phyloP scores from a whole-genome alignment of 2,113 vertebrate species.

The Percopsis transmontana region DNA sequence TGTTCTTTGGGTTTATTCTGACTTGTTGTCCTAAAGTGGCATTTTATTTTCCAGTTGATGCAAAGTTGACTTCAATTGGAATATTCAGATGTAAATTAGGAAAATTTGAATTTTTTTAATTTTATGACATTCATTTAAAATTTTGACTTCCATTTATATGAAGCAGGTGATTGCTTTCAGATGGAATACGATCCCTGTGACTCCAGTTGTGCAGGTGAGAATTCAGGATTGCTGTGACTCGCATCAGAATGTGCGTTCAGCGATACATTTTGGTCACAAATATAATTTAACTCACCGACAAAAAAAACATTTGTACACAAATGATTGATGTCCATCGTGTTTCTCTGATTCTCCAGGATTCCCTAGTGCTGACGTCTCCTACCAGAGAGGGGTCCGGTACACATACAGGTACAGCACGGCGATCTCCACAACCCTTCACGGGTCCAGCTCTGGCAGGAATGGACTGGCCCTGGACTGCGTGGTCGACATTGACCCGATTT shows the following conservation, averaged over 20 bases:
- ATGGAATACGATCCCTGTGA: slow-evolving; percentile 60
- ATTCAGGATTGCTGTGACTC: neutral
- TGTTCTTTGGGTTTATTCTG: slow-evolving; percentile 20
- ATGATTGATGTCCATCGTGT: neutral
- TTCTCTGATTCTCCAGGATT: slow-evolving; percentile 29
- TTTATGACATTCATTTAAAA: neutral
- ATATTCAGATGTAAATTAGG: neutral
- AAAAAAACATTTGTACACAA: neutral
- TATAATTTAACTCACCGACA: too few species aligned
- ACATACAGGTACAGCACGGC: slow-evolving; percentile 80
- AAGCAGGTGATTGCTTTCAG: slow-evolving; percentile 49
- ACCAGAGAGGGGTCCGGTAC: slow-evolving; percentile 74
- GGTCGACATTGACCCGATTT: slow-evolving; percentile 78
- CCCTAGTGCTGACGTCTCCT: slow-evolving; percentile 39
- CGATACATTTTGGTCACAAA: neutral
- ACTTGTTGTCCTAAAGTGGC: neutral
- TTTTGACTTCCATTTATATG: neutral
- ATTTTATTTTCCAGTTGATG: neutral
- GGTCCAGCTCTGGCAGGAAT: slow-evolving; percentile 63
- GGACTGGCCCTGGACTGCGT: slow-evolving; percentile 81
- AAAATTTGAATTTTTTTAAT: neutral
- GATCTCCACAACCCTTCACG: slow-evolving; percentile 75
- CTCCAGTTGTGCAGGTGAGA: slow-evolving; percentile 71
- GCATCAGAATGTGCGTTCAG: neutral
- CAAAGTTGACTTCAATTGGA: neutral